phyloP scores from a whole-genome alignment of 2,888 invertebrate species.

The Theretra japonica region DNA sequence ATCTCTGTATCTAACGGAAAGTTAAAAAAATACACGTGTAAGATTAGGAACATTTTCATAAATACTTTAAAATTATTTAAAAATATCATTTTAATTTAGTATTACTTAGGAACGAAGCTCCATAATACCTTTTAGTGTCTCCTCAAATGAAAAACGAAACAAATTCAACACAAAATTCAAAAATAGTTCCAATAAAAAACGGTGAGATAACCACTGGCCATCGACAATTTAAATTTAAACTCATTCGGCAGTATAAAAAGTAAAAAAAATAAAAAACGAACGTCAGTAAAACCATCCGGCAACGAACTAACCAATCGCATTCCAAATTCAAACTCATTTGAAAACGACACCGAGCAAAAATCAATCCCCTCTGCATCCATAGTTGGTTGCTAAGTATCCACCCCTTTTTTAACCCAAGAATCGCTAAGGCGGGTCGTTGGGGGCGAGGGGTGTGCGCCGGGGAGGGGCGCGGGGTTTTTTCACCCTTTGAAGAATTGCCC shows the following conservation, averaged over 20 bases:
- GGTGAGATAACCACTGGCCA: not conserved
- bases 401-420: constrained; percentile 84
- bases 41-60: no score
- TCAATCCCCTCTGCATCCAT: constrained; percentile 65
- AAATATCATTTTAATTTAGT: no score
- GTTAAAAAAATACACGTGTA: no score
- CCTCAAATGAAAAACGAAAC: not conserved
- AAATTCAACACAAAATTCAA: not conserved
- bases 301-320: constrained; percentile 34
- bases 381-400: constrained; percentile 80
- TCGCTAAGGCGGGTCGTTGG: constrained; percentile 77
- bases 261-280: constrained; percentile 17
- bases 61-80: no score
- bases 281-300: not conserved
- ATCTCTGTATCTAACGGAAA: no score
- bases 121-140: no score
- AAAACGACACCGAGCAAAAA: constrained; percentile 61
- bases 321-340: constrained; percentile 49
- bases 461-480: constrained; percentile 70
- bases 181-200: not conserved
- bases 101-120: no score
- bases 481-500: constrained; percentile 84
- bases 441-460: constrained; percentile 48
- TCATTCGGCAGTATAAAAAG: not conserved
- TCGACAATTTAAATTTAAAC: not conserved